Conservation (phyloP, 2,888 invertebrate genomes). For the Uloborus plumipes region DNA sequence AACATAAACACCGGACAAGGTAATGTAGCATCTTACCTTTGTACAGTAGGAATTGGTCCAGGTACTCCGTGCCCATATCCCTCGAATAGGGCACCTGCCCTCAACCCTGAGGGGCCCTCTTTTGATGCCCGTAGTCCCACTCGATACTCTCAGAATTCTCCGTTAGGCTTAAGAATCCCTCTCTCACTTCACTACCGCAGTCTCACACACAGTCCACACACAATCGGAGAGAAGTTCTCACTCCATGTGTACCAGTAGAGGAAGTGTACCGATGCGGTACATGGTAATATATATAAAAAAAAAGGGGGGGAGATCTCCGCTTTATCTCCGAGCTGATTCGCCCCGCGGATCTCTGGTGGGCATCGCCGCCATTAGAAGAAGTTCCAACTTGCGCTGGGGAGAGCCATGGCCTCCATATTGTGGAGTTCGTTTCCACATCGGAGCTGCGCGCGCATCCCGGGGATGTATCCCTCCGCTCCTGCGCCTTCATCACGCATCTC, state of each 20-base stretch:
- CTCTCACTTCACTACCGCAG: background rate
- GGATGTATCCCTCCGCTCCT: slow-evolving; percentile 35
- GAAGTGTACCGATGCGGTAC: slow-evolving; percentile 12
- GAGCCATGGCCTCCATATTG: slow-evolving; percentile 39
- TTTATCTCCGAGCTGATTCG: background rate
- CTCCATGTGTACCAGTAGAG: background rate
- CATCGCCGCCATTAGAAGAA: slow-evolving; percentile 13
- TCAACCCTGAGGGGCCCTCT: slow-evolving; percentile 43
- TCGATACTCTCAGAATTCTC: slow-evolving; percentile 6
- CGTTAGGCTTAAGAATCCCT: slow-evolving; percentile 47
- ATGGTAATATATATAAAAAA: too few relatives aligned
- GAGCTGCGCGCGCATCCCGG: slow-evolving; percentile 33
- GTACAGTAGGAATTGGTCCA: slow-evolving; percentile 39
- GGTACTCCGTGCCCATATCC: slow-evolving; percentile 56
- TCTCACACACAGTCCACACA: too few relatives aligned
- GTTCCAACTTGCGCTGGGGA: background rate
- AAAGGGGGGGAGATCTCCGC: background rate
- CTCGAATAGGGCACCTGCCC: slow-evolving; percentile 54
- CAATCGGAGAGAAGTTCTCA: background rate
- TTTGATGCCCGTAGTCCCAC: slow-evolving; percentile 43
- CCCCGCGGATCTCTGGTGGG: background rate
- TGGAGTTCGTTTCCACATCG: slow-evolving; percentile 33
- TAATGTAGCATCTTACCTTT: slow-evolving; percentile 31
- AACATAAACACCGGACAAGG: too few relatives aligned
- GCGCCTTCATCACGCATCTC: too few relatives aligned